Percentiles rank a stretch among this genome's conserved stretches.
phyloP scores from a whole-genome alignment of 1,140 invertebrate genomes.

The Branchinecta lindahli region DNA sequence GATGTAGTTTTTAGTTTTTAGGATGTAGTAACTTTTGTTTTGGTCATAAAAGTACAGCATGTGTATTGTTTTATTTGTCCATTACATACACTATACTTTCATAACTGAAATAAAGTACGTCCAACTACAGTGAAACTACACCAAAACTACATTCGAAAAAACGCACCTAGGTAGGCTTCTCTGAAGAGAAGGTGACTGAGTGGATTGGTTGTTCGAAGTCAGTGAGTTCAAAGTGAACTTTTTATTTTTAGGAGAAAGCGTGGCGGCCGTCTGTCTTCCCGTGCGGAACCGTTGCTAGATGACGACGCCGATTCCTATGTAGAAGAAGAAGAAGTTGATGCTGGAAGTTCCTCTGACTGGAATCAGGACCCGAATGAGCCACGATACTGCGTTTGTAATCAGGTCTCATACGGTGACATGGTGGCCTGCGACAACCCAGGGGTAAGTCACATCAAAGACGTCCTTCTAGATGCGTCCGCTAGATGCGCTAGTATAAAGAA shows the following conservation, averaged over 20 bases:
- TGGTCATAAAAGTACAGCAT: too few species aligned
- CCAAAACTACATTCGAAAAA: too few species aligned
- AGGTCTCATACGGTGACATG: constrained; percentile 98
- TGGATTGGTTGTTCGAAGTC: constrained; percentile 11
- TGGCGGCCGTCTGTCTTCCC: neutral
- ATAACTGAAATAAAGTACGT: too few species aligned
- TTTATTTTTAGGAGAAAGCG: constrained; percentile 12
- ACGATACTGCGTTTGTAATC: constrained; percentile 91
- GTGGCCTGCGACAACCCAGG: constrained; percentile 96
- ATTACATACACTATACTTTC: too few species aligned
- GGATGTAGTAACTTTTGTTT: too few species aligned
- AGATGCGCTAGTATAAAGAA: constrained; percentile 10
- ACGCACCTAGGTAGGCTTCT: too few species aligned
- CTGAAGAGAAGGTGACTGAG: too few species aligned
- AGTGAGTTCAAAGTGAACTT: neutral
- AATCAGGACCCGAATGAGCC: constrained; percentile 82
- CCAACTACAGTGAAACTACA: too few species aligned
- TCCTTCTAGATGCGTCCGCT: neutral
- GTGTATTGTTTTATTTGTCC: too few species aligned
- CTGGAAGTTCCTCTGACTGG: constrained; percentile 48
- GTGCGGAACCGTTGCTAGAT: constrained; percentile 13
- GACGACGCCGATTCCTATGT: constrained; percentile 32
- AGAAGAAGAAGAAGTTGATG: constrained; percentile 25
- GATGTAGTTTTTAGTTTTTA: too few species aligned
- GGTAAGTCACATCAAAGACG: constrained; percentile 38